Evolutionary conservation across 2,797 vertebrate species (phyloP).

Genomic region (Sebastes matsubarae): DNA sequence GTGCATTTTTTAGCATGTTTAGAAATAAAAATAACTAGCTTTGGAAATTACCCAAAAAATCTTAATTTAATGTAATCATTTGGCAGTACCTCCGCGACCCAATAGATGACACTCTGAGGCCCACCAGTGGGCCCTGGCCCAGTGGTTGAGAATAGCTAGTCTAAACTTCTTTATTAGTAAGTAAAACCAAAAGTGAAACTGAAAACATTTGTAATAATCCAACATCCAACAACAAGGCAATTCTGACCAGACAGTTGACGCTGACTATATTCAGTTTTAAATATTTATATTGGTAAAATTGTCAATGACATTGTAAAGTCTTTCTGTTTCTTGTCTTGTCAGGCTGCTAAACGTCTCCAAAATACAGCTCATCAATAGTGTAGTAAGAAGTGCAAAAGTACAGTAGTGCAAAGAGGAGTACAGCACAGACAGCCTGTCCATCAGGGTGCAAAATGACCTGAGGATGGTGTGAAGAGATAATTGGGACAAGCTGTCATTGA

Average conservation of each 20-base stretch:
- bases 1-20: no score
- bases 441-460: neutral
- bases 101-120: no score
- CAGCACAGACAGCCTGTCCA: neutral
- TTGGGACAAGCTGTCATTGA: constrained; percentile 2
- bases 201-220: neutral
- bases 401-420: neutral
- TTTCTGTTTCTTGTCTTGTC: neutral
- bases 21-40: no score
- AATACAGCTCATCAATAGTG: neutral
- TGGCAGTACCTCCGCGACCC: no score
- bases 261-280: neutral
- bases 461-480: constrained; percentile 2
- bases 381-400: neutral
- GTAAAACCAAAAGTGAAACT: neutral
- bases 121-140: no score
- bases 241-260: neutral
- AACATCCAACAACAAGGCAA: neutral
- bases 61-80: no score
- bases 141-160: no score
- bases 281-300: neutral
- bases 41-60: no score
- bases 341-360: neutral
- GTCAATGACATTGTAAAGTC: neutral
- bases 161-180: neutral